Base-by-base conservation (phyloP, 2,113 vertebrate species). In the Periophthalmodon schlosseri region DNA sequence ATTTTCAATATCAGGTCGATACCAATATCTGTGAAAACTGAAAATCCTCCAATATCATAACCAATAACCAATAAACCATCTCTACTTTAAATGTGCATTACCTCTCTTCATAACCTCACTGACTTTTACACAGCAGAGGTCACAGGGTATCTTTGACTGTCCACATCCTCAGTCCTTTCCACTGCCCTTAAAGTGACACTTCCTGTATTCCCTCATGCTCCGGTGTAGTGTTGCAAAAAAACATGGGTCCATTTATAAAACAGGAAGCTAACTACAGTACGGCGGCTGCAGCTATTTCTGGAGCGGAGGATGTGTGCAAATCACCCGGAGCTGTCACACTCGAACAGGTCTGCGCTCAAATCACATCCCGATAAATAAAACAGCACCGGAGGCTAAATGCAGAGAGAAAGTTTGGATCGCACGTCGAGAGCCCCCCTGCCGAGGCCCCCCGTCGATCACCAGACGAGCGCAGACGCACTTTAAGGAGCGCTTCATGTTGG, bases 171-270 rank as follows among this genome's bases (percentile, higher is more conserved):
- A 61, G 63, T n/a, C 64, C 72, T 63, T 63, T 79, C 63, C 75
- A 76, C 68, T 58, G 68, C 77, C 76, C 84, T 80, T 75, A 87
- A 84, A 77, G 74, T 76, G 86, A 87, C 80, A 76, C 82, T 89
- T 87, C 81, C 80, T 84, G 58, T 44, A 66, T 70, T 83, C 57
- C 10, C 81, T 34, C 80, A 73, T 54, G 56, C 81, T 74, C 77
- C 63, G 82, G 82, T 81, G 84, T 84, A 85, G 86, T 81, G 76
- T 73, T 77, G 84, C 86, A 81, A 79, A 81, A 84, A 88, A 86
- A 79, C 86, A 91, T 85, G 82, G 10, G 78, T 79, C 75, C 84
- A 84, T 88, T 90, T 86, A 90, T 82, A 87, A 83, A 90, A 85
- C 83, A 90, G 85, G 78, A 88, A 90, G 86, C 86, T 86, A 90